Percentiles rank a stretch among this genome's conserved stretches.
These are phyloP conservation scores for Atta colombica DNA, from an alignment of 1,140 invertebrate genomes.

Conservation along the genomic window DNA sequence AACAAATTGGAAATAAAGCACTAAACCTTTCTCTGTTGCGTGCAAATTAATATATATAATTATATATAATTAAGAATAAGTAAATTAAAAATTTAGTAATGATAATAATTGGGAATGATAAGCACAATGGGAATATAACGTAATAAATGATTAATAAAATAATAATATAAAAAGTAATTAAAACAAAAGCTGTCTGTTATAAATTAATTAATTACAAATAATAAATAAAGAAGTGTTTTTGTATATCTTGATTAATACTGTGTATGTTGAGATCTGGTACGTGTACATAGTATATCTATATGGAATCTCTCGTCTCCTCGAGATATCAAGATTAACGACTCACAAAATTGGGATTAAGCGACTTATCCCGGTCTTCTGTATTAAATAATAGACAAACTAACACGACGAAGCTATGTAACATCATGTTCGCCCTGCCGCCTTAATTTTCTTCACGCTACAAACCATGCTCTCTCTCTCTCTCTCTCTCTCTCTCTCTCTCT, in stretches of 20 bases:
- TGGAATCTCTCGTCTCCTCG: constrained; percentile 15
- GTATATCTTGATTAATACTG: background rate
- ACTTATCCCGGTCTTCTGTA: constrained; percentile 43
- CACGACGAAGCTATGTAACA: constrained; percentile 27
- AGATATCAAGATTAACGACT: constrained; percentile 58
- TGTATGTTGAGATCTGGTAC: background rate
- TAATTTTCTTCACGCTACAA: constrained; percentile 31
- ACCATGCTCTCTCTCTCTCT: background rate
- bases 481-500: background rate
- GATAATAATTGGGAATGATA: background rate
- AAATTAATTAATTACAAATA: constrained; percentile 9
- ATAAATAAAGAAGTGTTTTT: background rate
- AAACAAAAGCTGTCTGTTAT: background rate
- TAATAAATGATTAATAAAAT: constrained; percentile 10
- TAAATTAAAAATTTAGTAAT: background rate
- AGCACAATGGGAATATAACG: background rate
- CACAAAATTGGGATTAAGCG: constrained; percentile 53
- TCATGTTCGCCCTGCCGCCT: background rate
- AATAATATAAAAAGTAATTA: background rate
- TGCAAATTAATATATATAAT: background rate
- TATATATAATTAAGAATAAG: constrained; percentile 12
- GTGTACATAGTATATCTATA: background rate
- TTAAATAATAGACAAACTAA: constrained; percentile 57
- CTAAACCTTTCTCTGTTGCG: background rate
- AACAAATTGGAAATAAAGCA: too few relatives aligned